Conservation (phyloP, 2,888 invertebrate genomes). For the Lasius fuliginosus region DNA sequence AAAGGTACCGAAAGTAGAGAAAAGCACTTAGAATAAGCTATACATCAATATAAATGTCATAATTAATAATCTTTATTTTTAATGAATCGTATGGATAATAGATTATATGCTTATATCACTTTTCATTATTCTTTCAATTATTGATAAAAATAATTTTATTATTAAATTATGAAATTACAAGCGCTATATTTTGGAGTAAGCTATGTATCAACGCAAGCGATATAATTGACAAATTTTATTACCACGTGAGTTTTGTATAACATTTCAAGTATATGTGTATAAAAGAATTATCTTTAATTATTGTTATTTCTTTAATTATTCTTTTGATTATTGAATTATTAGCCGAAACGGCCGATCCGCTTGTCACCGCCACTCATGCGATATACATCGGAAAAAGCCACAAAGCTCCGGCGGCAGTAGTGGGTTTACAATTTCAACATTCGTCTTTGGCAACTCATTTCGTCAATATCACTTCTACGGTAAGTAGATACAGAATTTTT, state of each 20-base stretch:
- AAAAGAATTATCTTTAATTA: neutral
- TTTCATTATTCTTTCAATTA: neutral
- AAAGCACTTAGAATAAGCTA: neutral
- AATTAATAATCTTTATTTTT: neutral
- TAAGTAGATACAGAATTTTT: conserved; percentile 84
- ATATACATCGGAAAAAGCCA: conserved; percentile 95
- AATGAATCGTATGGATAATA: neutral
- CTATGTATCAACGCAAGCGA: neutral
- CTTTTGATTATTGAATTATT: conserved; percentile 56
- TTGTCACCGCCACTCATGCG: conserved; percentile 96
- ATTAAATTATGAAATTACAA: neutral
- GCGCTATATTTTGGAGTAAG: neutral
- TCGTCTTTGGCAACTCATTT: conserved; percentile 94
- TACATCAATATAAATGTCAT: neutral
- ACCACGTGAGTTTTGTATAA: neutral
- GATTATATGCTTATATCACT: neutral
- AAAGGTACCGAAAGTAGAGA: too few species aligned
- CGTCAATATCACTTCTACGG: conserved; percentile 95
- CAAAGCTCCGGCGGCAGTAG: conserved; percentile 95
- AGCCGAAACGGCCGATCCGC: conserved; percentile 87
- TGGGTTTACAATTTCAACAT: conserved; percentile 96
- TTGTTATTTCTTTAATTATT: neutral
- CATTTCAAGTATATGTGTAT: neutral
- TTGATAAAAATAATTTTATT: neutral
- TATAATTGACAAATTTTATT: neutral